phyloP scores from a whole-genome alignment of 2,888 invertebrate species.

The Stenodera caucasica region DNA sequence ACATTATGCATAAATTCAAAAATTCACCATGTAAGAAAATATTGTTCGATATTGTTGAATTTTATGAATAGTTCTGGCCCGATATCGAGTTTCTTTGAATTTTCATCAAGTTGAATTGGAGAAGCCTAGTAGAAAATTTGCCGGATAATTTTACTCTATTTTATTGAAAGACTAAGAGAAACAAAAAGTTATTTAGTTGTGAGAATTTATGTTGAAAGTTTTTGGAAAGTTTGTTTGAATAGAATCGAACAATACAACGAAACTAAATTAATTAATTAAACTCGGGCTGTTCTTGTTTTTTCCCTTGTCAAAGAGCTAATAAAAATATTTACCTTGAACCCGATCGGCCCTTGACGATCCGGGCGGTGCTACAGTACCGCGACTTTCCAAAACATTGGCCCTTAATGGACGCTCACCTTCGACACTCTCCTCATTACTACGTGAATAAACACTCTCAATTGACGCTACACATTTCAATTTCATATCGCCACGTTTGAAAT shows the following conservation, averaged over 20 bases:
- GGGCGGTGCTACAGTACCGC: constrained; percentile 65
- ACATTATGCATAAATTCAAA: constrained; percentile 4
- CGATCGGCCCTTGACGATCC: constrained; percentile 70
- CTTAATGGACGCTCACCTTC: constrained; percentile 75
- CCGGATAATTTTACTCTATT: neutral
- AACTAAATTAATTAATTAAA: neutral
- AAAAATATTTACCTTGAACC: constrained; percentile 64
- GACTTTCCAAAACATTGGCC: constrained; percentile 75
- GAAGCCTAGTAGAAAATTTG: neutral
- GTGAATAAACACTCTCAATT: constrained; percentile 83
- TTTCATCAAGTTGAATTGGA: constrained; percentile 16
- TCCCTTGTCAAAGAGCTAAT: neutral
- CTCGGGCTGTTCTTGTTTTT: neutral
- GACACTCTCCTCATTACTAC: constrained; percentile 86
- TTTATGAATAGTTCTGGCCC: neutral
- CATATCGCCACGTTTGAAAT: constrained; percentile 83
- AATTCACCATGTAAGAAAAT: too few relatives aligned
- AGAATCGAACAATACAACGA: neutral
- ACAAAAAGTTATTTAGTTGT: neutral
- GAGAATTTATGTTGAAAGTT: constrained; percentile 6
- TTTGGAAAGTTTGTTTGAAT: neutral
- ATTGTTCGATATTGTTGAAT: too few relatives aligned
- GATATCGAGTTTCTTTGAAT: constrained; percentile 8
- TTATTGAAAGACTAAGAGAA: neutral
- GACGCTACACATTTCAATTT: constrained; percentile 88